Percentiles rank a stretch among this genome's conserved stretches.
Evolutionary conservation across 2,797 vertebrate species (phyloP).

Genomic region (Malurus splendens): DNA sequence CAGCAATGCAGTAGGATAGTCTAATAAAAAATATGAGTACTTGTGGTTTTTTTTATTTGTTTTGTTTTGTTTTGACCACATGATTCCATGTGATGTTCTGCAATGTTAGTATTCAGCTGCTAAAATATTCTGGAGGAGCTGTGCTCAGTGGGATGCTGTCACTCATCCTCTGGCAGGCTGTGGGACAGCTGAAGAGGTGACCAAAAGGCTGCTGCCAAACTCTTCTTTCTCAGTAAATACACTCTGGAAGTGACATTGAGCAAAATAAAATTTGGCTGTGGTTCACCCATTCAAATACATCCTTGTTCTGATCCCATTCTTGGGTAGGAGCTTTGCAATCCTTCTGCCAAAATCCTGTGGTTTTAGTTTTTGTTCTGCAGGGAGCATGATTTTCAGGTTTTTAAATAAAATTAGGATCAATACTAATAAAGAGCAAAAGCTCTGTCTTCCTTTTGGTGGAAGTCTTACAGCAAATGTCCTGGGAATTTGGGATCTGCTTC

Average conservation of each 20-base stretch:
- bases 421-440: neutral
- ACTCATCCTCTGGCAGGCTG: neutral
- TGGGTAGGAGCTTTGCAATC: neutral
- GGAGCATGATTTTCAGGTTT: neutral
- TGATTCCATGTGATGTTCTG: neutral
- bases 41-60: neutral
- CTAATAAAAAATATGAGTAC: neutral
- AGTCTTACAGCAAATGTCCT: neutral
- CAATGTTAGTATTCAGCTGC: neutral
- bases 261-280: neutral
- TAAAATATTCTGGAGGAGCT: neutral
- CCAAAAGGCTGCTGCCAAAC: neutral
- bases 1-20: too few species aligned
- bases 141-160: neutral
- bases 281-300: neutral
- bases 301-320: neutral
- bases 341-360: neutral
- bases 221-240: neutral
- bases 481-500: neutral
- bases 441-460: neutral
- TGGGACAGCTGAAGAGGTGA: neutral
- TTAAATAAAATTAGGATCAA: neutral
- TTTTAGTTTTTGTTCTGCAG: fast-evolving
- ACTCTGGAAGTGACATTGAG: neutral
- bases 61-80: neutral